Conservation (phyloP, 2,113 vertebrate genomes). For the Anhinga rufa region DNA sequence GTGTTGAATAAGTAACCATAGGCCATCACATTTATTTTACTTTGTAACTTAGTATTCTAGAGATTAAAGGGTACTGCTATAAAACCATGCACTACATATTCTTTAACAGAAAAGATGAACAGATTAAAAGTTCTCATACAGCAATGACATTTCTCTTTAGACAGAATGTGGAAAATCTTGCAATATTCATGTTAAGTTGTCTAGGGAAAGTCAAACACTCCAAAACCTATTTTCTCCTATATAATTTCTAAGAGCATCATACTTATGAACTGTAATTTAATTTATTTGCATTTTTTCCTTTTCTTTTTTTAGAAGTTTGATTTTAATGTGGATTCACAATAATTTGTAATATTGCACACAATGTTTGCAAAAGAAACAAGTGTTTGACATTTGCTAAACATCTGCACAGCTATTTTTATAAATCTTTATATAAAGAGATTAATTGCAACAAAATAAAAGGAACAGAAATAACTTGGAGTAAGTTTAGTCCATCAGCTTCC, state of each 20-base stretch:
- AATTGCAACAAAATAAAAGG: background rate
- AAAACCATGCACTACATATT: background rate
- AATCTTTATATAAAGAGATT: background rate
- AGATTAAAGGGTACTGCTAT: background rate
- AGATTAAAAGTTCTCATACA: background rate
- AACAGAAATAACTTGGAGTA: background rate
- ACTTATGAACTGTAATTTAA: background rate
- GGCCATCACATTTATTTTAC: background rate
- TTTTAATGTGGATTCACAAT: background rate
- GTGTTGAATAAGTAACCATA: background rate
- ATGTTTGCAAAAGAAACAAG: background rate
- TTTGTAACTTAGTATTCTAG: background rate
- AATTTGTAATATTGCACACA: background rate
- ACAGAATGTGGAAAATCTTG: background rate
- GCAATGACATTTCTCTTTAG: background rate
- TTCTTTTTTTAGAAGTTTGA: background rate
- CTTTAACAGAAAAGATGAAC: background rate
- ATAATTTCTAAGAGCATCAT: background rate
- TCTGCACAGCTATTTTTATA: background rate
- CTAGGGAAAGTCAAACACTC: background rate
- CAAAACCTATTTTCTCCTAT: background rate
- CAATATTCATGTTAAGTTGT: background rate
- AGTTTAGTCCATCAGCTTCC: background rate
- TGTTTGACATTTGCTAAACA: background rate
- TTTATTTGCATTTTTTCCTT: background rate